A percentile compares a stretch with the other conserved stretches of the same genome.
These are phyloP conservation scores for Apamea sordens DNA, from an alignment of 2,888 invertebrate genomes.

Conservation along the genomic window DNA sequence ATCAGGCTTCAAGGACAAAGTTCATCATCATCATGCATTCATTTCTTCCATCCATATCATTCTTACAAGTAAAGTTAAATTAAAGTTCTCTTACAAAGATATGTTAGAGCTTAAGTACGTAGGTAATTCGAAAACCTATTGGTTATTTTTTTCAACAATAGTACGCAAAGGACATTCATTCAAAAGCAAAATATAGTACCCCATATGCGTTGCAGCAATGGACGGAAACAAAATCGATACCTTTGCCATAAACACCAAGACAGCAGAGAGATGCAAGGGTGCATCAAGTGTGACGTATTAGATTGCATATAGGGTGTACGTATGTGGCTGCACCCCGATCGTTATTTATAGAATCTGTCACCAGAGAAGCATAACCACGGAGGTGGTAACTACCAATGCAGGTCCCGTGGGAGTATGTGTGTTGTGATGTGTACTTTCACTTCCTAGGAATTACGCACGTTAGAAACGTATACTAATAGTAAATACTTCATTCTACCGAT, in stretches of 20 bases:
- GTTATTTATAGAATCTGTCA: background rate
- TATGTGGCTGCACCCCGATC: background rate
- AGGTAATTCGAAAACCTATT: background rate
- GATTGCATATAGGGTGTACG: background rate
- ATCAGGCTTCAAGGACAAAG: background rate
- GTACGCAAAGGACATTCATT: background rate
- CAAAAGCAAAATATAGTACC: background rate
- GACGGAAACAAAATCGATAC: background rate
- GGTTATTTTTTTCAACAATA: background rate
- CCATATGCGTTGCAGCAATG: background rate
- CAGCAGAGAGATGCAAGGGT: background rate
- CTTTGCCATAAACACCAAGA: constrained; percentile 13
- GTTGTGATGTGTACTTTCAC: background rate
- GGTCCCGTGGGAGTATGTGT: background rate
- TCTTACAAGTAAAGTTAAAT: background rate
- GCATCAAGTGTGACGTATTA: constrained; percentile 2
- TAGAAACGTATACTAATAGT: background rate
- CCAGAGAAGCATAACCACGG: background rate
- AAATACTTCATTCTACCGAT: background rate
- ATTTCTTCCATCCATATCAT: background rate
- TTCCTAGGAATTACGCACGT: background rate
- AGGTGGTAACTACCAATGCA: background rate
- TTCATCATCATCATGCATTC: too few species aligned
- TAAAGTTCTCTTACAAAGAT: background rate
- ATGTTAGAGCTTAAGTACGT: background rate